Evolutionary conservation across 1,140 invertebrate genomes (phyloP), one percentile per base, ranked within the genome.

Genomic region (Coelopa frigida): DNA sequence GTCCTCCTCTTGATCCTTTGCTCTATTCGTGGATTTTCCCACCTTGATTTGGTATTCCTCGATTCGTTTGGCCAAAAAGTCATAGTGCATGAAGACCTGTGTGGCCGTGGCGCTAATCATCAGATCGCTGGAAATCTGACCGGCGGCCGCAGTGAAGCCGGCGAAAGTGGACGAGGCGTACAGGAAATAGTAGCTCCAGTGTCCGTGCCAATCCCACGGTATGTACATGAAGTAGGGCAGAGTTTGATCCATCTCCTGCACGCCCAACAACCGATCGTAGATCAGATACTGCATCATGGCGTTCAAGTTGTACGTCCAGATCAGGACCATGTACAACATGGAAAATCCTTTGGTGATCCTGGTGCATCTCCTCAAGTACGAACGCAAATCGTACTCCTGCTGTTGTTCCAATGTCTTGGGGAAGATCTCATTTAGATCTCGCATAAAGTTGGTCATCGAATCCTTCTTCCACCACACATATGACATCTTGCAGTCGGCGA

Each of bases 261-360:
- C 23, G 0, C 54, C 18, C 1, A 65, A 47, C 54, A 48, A 54
- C 32, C 44, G 5, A 10, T 66, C 62, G 15, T 60, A 59, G 10
- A 66, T 33, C 2, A 56, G 11, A 26, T 50, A 65, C 15, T 66
- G 51, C 46, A 55, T 51, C 18, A 51, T 53, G 5, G 51, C 46
- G 22, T 59, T 62, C 2, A 66, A 41, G 48, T 66, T 66, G 29
- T 57, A 66, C 2, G 62, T 66, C 58, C 58, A 66, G 4, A 65
- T 62, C 0, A 62, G 51, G 24, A 65, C 44, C 0, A 55, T 56
- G 14, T 62, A 65, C 11, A 65, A 55, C 12, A 53, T 10, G 1
- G 56, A 26, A 22, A 62, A 66, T n/a, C 31, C 51, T 0, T 55
- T 11, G n/a, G 58, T 62, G 3, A 65, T 49, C 3, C 49, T 32